Evolutionary conservation across 2,113 vertebrate genomes (phyloP), one percentile per base, ranked within the genome.

Genomic region (Bombycilla garrulus): DNA sequence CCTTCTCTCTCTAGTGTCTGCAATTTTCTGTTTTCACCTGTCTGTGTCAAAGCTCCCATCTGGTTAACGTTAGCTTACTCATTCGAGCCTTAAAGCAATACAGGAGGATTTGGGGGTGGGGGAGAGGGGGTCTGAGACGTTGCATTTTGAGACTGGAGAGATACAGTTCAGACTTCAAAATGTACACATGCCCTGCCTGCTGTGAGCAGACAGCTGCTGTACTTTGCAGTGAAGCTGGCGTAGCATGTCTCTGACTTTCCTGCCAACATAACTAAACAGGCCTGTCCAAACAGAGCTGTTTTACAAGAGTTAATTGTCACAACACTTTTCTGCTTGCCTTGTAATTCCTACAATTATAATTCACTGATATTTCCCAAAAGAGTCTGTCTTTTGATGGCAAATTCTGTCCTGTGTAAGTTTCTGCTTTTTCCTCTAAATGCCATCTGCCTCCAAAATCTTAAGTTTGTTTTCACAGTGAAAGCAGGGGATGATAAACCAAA

Each of bases 261-360:
- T 95, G 93, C 82, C 94, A 96, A 83, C 86, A 67, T 56, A 97
- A 94, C 85, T 86, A 85, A 96, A 81, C 42, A 82, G 95, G 95
- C 96, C 97, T 94, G 89, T 91, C 91, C 80, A 82, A 93, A 96
- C 91, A 95, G 73, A 86, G n/a, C 54, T 80, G 22, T 93, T 97
- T 96, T 89, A 92, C 64, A 86, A 88, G 87, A 78, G 91, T 93
- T 93, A 86, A 95, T 91, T 95, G 91, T 96, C 93, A 95, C 82
- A 88, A 82, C 48, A 62, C 31, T 94, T 93, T 90, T 90, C 90
- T 92, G 91, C 56, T 94, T 88, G 78, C 70, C 51, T 69, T 60
- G 87, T 71, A 72, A 66, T 54, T 80, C 38, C 53, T 82, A 66
- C 15, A 25, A 62, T 25, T 84, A 50, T 69, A 82, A 81, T 48